phyloP scores from a whole-genome alignment of 2,888 invertebrate species.

The Aquatica leii region DNA sequence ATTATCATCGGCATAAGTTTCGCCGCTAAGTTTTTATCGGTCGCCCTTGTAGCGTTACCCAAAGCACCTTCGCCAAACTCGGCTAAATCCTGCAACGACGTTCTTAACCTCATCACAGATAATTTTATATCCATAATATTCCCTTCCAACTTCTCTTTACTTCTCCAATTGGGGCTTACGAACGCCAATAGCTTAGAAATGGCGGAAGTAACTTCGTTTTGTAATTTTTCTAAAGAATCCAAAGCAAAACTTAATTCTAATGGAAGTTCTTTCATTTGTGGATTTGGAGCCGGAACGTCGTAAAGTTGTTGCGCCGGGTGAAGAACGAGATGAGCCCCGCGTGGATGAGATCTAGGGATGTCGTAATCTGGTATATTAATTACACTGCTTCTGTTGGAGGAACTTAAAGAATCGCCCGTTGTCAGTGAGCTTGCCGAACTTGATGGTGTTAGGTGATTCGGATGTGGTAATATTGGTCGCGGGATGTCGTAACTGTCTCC shows the following conservation, averaged over 20 bases:
- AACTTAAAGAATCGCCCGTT: constrained; percentile 68
- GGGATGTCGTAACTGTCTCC: constrained; percentile 70
- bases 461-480: constrained; percentile 63
- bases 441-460: constrained; percentile 70
- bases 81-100: constrained; percentile 84
- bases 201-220: constrained; percentile 82
- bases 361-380: constrained; percentile 74
- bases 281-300: constrained; percentile 66
- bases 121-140: constrained; percentile 85
- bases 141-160: constrained; percentile 78
- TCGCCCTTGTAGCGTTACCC: constrained; percentile 84
- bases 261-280: constrained; percentile 69
- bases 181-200: constrained; percentile 81
- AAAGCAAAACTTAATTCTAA: constrained; percentile 79
- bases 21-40: constrained; percentile 75
- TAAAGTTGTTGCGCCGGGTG: constrained; percentile 58
- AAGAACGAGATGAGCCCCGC: constrained; percentile 53
- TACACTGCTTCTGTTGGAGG: constrained; percentile 60
- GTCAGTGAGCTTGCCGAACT: constrained; percentile 73
- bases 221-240: constrained; percentile 76
- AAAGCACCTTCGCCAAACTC: constrained; percentile 90
- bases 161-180: constrained; percentile 84
- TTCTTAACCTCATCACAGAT: constrained; percentile 78
- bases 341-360: constrained; percentile 66
- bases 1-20: constrained; percentile 82